These are phyloP conservation scores for Osmerus mordax DNA, from an alignment of 2,113 vertebrate genomes.

Conservation along the genomic window DNA sequence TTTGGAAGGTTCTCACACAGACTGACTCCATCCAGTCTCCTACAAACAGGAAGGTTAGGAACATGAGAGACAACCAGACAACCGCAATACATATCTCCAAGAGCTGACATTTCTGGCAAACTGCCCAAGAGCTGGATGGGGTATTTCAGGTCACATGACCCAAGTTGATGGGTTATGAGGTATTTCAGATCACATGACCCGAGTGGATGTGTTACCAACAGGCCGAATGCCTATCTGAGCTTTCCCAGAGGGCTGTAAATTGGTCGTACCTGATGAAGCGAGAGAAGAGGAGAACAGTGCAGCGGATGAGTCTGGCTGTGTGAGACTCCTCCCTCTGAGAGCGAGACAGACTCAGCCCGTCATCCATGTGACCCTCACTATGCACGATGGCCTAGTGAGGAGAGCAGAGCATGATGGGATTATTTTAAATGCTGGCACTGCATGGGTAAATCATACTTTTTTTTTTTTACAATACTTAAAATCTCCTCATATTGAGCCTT, in stretches of 20 bases:
- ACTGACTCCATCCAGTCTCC: slow-evolving; percentile 81
- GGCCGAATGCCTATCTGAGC: background rate
- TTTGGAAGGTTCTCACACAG: slow-evolving; percentile 72
- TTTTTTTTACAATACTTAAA: too few species aligned
- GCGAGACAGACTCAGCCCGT: slow-evolving; percentile 88
- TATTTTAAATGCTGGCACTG: too few species aligned
- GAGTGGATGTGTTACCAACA: too few species aligned
- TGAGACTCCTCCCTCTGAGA: slow-evolving; percentile 90
- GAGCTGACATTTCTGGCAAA: too few species aligned
- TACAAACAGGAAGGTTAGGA: slow-evolving; percentile 46
- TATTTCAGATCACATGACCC: too few species aligned
- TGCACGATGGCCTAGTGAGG: slow-evolving; percentile 85
- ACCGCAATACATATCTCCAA: background rate
- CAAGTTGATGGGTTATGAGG: too few species aligned
- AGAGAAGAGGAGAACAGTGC: slow-evolving; percentile 84
- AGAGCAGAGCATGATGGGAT: background rate
- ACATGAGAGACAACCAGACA: background rate
- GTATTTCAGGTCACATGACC: too few species aligned
- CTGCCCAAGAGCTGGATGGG: too few species aligned
- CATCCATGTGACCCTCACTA: slow-evolving; percentile 95
- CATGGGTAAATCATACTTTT: too few species aligned
- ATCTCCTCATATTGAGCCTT: too few species aligned
- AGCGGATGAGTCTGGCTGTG: slow-evolving; percentile 86
- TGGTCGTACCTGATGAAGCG: slow-evolving; percentile 80
- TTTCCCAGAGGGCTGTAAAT: background rate